These are phyloP conservation scores for Acanthisitta chloris DNA, from an alignment of 2,113 vertebrate genomes.

Conservation along the genomic window DNA sequence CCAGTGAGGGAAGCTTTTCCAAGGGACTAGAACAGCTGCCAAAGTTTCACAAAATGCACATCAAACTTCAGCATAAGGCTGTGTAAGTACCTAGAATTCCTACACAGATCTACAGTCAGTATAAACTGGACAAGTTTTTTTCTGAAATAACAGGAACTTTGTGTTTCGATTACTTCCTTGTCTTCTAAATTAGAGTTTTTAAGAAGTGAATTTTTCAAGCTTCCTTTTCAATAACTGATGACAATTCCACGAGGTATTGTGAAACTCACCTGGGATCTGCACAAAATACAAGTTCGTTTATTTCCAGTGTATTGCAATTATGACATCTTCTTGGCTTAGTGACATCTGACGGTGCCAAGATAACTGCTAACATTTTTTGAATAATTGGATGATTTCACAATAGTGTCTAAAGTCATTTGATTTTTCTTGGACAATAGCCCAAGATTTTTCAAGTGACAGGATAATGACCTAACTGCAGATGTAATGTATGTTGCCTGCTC, in stretches of 20 bases:
- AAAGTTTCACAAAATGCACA: neutral
- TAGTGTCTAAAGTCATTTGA: neutral
- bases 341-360: constrained; percentile 3
- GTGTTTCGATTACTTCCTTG: neutral
- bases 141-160: neutral
- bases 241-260: constrained; percentile 7
- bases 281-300: constrained; percentile 1
- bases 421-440: neutral
- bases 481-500: neutral
- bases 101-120: neutral
- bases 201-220: neutral
- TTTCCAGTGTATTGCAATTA: constrained; percentile 16
- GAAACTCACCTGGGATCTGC: constrained; percentile 19
- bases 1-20: neutral
- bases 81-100: neutral
- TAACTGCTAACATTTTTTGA: constrained; percentile 40
- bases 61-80: neutral
- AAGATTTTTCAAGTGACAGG: constrained; percentile 11
- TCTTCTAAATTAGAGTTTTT: neutral
- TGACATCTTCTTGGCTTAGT: constrained; percentile 35
- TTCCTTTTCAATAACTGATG: neutral
- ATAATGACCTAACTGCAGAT: constrained; percentile 29
- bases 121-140: neutral
- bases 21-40: neutral
- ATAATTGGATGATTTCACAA: constrained; percentile 45